Evolutionary conservation across 2,113 vertebrate genomes (phyloP).

Genomic region (Polypterus bichir): DNA sequence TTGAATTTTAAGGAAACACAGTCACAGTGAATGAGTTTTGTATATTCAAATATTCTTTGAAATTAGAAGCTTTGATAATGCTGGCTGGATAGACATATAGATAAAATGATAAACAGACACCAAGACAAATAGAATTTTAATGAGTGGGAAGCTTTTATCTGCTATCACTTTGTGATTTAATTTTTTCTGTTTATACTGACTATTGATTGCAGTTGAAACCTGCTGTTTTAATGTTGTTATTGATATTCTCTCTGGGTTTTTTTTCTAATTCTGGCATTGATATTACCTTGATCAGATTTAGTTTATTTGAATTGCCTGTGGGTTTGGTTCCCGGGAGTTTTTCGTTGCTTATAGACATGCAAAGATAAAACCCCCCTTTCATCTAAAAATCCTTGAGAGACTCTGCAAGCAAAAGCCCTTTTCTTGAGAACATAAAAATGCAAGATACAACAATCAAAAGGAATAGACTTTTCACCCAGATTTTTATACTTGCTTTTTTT

Average conservation of each 20-base stretch:
- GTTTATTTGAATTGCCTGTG: slow-evolving; percentile 78
- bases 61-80: slow-evolving; percentile 78
- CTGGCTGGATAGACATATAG: slow-evolving; percentile 69
- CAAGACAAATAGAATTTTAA: slow-evolving; percentile 93
- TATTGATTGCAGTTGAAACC: slow-evolving; percentile 79
- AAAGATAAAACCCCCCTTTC: slow-evolving; percentile 72
- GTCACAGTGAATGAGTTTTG: slow-evolving; percentile 24
- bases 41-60: slow-evolving; percentile 77
- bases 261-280: slow-evolving; percentile 71
- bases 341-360: slow-evolving; percentile 65
- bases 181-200: slow-evolving; percentile 76
- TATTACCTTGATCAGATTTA: slow-evolving; percentile 87
- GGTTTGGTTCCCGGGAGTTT: slow-evolving; percentile 66
- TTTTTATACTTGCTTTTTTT: slow-evolving; percentile 35
- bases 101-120: slow-evolving; percentile 86
- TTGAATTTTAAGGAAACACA: slow-evolving; percentile 45
- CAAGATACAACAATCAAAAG: slow-evolving; percentile 55
- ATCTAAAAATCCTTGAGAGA: slow-evolving; percentile 74
- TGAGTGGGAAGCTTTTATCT: slow-evolving; percentile 79
- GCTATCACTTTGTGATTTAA: slow-evolving; percentile 75
- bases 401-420: slow-evolving; percentile 55
- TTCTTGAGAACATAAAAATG: slow-evolving; percentile 61
- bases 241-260: slow-evolving; percentile 75
- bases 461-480: slow-evolving; percentile 43
- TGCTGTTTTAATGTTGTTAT: slow-evolving; percentile 86